A percentile compares a stretch with the other conserved stretches of the same genome.
Evolutionary conservation across 2,888 invertebrate genomes (phyloP).

Genomic region (Alloplasta piceator): DNA sequence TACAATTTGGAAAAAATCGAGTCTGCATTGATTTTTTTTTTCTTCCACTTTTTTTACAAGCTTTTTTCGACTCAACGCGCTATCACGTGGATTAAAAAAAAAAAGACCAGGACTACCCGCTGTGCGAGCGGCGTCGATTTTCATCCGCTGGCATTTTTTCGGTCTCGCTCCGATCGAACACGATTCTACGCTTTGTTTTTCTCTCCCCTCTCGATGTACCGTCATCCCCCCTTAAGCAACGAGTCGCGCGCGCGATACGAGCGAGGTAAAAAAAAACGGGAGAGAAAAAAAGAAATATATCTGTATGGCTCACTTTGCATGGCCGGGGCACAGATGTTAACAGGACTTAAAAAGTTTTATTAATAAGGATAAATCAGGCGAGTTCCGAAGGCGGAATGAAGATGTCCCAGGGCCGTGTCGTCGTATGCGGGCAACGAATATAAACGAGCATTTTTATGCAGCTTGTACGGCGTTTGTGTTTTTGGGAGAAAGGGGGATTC

Average conservation of each 20-base stretch:
- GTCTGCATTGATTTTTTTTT: too few relatives aligned
- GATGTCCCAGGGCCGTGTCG: constrained; percentile 71
- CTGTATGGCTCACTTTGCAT: constrained; percentile 51
- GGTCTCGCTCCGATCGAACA: background rate
- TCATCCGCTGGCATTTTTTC: too few relatives aligned
- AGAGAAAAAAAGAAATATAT: constrained; percentile 28
- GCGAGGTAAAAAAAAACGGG: background rate
- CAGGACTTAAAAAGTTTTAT: constrained; percentile 81
- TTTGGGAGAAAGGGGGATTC: background rate
- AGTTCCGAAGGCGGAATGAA: constrained; percentile 80
- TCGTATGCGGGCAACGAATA: constrained; percentile 17
- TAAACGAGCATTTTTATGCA: constrained; percentile 34
- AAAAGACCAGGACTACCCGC: constrained; percentile 60
- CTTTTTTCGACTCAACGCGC: too few relatives aligned
- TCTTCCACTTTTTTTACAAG: too few relatives aligned
- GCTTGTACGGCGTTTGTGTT: constrained; percentile 7
- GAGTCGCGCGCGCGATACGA: constrained; percentile 13
- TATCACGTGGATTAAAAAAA: constrained; percentile 16
- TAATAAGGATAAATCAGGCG: constrained; percentile 82
- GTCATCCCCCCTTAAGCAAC: constrained; percentile 1
- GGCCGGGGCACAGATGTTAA: constrained; percentile 77
- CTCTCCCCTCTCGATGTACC: background rate
- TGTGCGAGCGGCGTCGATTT: constrained; percentile 73
- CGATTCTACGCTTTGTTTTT: background rate
- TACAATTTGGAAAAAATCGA: too few relatives aligned